These are phyloP conservation scores for Limanda limanda DNA, from an alignment of 2,113 vertebrate genomes.

Conservation along the genomic window DNA sequence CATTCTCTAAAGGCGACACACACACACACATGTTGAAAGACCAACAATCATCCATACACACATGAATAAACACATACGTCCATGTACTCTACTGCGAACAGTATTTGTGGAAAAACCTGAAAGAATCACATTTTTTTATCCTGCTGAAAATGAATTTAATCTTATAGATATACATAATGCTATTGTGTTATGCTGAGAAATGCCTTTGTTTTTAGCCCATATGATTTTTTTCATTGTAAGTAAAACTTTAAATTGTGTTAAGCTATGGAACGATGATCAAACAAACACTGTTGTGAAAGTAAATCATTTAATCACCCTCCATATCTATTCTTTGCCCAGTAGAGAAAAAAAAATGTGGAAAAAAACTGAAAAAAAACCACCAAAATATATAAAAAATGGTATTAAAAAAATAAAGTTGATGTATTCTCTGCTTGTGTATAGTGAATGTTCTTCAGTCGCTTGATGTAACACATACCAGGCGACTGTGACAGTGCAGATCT, in stretches of 20 bases:
- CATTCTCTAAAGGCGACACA: conserved; percentile 64
- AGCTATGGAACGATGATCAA: conserved; percentile 76
- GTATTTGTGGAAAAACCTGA: conserved; percentile 72
- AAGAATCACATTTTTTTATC: conserved; percentile 71
- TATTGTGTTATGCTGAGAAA: conserved; percentile 83
- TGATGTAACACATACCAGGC: conserved; percentile 68
- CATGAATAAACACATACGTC: conserved; percentile 27
- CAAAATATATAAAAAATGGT: conserved; percentile 60
- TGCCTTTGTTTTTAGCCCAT: conserved; percentile 66
- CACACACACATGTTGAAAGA: conserved; percentile 31
- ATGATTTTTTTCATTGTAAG: conserved; percentile 54
- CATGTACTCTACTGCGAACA: conserved; percentile 51
- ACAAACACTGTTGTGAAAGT: conserved; percentile 77
- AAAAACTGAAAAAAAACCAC: conserved; percentile 54
- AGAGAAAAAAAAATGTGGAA: conserved; percentile 47
- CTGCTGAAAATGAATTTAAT: conserved; percentile 73
- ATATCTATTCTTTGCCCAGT: conserved; percentile 67
- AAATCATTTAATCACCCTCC: conserved; percentile 72
- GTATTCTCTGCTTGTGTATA: conserved; percentile 86
- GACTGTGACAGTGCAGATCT: conserved; percentile 81
- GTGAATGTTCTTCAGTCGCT: conserved; percentile 81
- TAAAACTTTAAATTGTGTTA: conserved; percentile 75
- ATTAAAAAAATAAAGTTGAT: conserved; percentile 63
- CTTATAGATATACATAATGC: conserved; percentile 83
- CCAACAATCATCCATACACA: conserved; percentile 45